Evolutionary conservation across 2,797 vertebrate species (phyloP).

Genomic region (Vipera ursinii): DNA sequence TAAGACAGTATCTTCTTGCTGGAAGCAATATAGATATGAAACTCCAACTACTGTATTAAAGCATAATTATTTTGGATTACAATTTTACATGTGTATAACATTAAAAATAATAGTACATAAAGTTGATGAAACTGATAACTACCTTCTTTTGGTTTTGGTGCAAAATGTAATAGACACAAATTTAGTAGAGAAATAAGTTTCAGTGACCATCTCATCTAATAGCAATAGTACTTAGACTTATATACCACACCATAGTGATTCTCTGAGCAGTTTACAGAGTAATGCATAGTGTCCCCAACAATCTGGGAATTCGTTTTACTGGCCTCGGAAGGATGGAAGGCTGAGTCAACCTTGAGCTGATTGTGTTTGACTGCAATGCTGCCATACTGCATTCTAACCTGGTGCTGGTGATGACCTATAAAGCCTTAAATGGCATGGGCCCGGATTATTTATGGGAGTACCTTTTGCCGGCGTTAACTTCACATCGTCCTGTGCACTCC

Average conservation of each 20-base stretch:
- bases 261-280: not conserved
- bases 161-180: slow-evolving; percentile 47
- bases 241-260: not conserved
- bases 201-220: slow-evolving; percentile 7
- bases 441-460: no score
- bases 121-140: slow-evolving; percentile 2
- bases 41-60: not conserved
- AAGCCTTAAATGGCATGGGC: no score
- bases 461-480: no score
- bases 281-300: not conserved
- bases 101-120: not conserved
- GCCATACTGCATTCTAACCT: not conserved
- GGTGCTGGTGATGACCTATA: no score
- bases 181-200: slow-evolving; percentile 36
- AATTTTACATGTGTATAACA: not conserved
- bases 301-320: not conserved
- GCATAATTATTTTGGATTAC: not conserved
- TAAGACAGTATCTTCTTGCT: not conserved
- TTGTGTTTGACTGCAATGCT: not conserved
- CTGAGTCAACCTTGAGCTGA: not conserved
- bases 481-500: no score
- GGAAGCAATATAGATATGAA: not conserved
- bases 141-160: slow-evolving; percentile 18
- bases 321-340: not conserved
- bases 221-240: not conserved